Evolutionary conservation across 2,797 vertebrate genomes (phyloP).

Genomic region (Stomatorhinus walkeri): DNA sequence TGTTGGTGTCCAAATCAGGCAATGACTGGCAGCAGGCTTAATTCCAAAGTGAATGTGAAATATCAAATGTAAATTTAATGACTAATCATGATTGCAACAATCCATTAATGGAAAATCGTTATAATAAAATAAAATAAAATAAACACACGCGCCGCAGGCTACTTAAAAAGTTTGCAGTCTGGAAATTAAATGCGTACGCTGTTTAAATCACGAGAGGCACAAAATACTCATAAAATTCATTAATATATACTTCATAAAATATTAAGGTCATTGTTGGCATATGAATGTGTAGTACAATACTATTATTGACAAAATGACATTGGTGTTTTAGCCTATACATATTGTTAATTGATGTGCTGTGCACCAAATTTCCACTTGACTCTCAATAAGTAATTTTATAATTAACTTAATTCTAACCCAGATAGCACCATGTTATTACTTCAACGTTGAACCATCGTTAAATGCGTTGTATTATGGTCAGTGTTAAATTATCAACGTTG

Average conservation of each 20-base stretch:
- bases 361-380: background rate
- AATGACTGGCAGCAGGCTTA: background rate
- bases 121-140: background rate
- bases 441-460: background rate
- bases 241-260: background rate
- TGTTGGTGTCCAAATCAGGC: background rate
- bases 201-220: slow-evolving; percentile 7
- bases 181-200: background rate
- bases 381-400: background rate
- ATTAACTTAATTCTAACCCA: background rate
- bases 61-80: background rate
- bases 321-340: background rate
- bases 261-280: slow-evolving; percentile 9
- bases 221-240: background rate
- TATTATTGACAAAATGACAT: background rate
- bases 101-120: background rate
- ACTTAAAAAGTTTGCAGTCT: background rate
- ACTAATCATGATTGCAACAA: background rate
- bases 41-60: background rate
- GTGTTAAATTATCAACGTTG: background rate
- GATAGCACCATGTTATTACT: background rate
- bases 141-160: background rate
- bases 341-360: slow-evolving; percentile 6
- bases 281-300: background rate
- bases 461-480: background rate